A percentile compares a stretch with the other conserved stretches of the same genome.
Evolutionary conservation across 2,888 invertebrate genomes (phyloP).

Genomic region (Vannuccia rotundouncinata): DNA sequence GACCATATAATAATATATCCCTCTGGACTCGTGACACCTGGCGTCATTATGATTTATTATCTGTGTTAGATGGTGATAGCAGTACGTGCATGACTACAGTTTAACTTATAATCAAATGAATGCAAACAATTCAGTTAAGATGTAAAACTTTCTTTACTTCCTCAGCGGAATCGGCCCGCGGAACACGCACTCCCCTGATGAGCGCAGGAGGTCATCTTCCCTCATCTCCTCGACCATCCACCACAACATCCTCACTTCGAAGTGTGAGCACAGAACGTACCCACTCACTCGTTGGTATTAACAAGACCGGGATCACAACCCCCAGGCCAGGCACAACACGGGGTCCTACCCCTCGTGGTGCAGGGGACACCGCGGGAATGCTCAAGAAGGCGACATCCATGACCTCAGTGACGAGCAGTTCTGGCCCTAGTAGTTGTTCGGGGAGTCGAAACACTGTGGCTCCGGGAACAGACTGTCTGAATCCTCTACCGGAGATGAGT

Average conservation of each 20-base stretch:
- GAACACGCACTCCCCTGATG: background rate
- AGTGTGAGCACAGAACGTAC: background rate
- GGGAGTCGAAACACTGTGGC: background rate
- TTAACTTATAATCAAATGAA: too few relatives aligned
- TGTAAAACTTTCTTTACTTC: too few relatives aligned
- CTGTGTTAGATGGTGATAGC: too few relatives aligned
- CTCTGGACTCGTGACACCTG: too few relatives aligned
- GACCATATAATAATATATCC: too few relatives aligned
- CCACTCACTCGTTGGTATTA: background rate
- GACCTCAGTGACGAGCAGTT: background rate
- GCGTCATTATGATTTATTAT: too few relatives aligned
- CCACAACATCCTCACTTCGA: background rate
- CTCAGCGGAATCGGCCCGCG: constrained; percentile 3
- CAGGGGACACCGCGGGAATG: background rate
- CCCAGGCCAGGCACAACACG: background rate
- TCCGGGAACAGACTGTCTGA: background rate
- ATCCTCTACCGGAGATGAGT: background rate
- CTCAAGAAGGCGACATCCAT: constrained; percentile 14
- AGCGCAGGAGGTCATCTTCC: background rate
- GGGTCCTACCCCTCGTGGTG: background rate
- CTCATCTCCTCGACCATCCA: background rate
- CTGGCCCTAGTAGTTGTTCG: background rate
- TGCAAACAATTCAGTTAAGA: too few relatives aligned
- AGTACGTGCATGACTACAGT: too few relatives aligned
- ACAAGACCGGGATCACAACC: background rate